phyloP scores from a whole-genome alignment of 2,797 vertebrate species.

The Eidolon dupreanum region DNA sequence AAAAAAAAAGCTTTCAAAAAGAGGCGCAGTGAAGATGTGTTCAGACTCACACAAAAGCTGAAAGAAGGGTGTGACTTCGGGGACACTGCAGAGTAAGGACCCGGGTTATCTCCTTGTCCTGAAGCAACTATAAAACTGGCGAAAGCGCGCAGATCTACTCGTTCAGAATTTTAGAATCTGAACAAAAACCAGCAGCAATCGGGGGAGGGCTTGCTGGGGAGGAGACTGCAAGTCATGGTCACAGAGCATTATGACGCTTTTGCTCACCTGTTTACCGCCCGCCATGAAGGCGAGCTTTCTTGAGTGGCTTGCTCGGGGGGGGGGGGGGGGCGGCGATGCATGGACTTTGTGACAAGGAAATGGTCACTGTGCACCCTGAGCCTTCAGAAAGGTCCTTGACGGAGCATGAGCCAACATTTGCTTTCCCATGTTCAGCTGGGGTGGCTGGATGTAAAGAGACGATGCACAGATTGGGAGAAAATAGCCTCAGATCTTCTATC shows the following conservation, averaged over 20 bases:
- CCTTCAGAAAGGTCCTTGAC: neutral
- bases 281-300: no score
- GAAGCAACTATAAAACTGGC: neutral
- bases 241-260: neutral
- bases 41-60: neutral
- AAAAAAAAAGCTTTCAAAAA: neutral
- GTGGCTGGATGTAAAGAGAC: neutral
- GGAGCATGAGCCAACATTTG: no score
- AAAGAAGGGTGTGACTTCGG: neutral
- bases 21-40: neutral
- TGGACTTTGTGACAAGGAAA: neutral
- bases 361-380: no score
- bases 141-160: neutral
- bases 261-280: neutral
- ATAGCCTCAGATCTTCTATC: neutral
- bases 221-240: neutral
- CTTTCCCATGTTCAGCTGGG: neutral
- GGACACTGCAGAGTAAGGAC: neutral
- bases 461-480: neutral
- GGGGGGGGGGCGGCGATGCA: no score
- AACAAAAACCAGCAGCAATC: neutral
- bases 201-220: neutral
- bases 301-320: neutral
- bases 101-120: neutral
- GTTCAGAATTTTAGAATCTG: neutral